Evolutionary conservation across 1,140 invertebrate species (phyloP), one percentile per base, ranked within the genome.

Genomic region (Camponotus vicinus): DNA sequence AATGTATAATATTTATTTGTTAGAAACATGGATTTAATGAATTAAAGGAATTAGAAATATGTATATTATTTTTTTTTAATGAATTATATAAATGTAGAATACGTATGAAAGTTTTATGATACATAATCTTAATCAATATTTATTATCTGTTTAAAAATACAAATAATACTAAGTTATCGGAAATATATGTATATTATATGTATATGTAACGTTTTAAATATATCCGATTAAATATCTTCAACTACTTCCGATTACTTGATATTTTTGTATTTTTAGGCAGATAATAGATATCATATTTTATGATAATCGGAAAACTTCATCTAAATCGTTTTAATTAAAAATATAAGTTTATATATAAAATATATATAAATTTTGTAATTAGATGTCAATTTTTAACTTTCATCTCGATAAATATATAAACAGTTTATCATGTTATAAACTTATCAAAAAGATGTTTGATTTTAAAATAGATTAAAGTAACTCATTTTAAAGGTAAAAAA

Each of bases 321-420:
- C 27, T 27, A 27, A 27, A 27, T 27, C 27, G 1, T 27, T 27
- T 27, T 27, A 27, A 27, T 27, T 27, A 27, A 27, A 27, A 27
- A 27, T 27, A 27, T 27, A 27, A 27, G 27, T 27, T 27, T 27
- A 27, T 27, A 27, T 27, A 27, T 27, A 27, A 27, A 27, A 27
- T 27, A 27, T 27, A 42, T 3, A 45, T 45, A 13, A 11, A 45
- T 13, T 45, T 45, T 45, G 11, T 13, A 45, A 37, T 42, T 0
- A 70, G 27, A 18, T 71, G 34, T 55, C n/a, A 45, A 69, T 45
- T 67, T 66, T 67, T 67, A 45, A 69, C 27, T 67, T 66, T 67
- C 40, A 67, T 63, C 15, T 15, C 34, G n/a, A 67, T 69, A 0
- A 11, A n/a, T 3, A 13, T 67, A 45, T 40, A 3, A 21, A 42